These are phyloP conservation scores for Garrulus glandarius DNA, from an alignment of 2,797 vertebrate species.

Conservation along the genomic window DNA sequence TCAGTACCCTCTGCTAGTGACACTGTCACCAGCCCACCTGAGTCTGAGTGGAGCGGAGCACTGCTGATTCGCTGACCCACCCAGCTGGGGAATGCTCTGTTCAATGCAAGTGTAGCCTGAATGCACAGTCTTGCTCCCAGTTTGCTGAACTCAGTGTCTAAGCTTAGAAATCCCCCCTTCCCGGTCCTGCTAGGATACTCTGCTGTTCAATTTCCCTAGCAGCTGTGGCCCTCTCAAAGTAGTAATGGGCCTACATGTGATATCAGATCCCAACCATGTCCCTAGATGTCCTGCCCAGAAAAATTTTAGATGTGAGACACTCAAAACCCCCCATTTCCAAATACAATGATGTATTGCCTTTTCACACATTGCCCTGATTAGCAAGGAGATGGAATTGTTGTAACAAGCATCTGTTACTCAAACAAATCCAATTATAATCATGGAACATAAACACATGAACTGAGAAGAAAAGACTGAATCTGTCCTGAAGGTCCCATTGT, in stretches of 20 bases:
- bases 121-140: rapidly evolving
- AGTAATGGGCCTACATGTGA: not conserved
- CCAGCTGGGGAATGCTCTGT: not conserved
- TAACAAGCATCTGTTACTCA: not conserved
- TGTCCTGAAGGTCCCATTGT: not conserved
- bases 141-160: not conserved
- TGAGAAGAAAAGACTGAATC: not conserved
- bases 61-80: not conserved
- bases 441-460: not conserved
- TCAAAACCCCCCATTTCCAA: not conserved
- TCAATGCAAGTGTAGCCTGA: not conserved
- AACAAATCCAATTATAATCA: not conserved
- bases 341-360: not conserved
- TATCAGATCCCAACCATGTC: not conserved
- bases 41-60: not conserved
- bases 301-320: not conserved
- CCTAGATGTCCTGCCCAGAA: not conserved
- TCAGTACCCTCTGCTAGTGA: not conserved
- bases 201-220: not conserved
- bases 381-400: not conserved
- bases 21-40: not conserved
- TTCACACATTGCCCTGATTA: not conserved
- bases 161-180: not conserved
- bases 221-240: not conserved
- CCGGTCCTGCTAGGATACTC: not conserved